Percentiles rank a stretch among this genome's conserved stretches.
Conservation (phyloP, 2,113 vertebrate genomes). For the Cottus gobio region DNA sequence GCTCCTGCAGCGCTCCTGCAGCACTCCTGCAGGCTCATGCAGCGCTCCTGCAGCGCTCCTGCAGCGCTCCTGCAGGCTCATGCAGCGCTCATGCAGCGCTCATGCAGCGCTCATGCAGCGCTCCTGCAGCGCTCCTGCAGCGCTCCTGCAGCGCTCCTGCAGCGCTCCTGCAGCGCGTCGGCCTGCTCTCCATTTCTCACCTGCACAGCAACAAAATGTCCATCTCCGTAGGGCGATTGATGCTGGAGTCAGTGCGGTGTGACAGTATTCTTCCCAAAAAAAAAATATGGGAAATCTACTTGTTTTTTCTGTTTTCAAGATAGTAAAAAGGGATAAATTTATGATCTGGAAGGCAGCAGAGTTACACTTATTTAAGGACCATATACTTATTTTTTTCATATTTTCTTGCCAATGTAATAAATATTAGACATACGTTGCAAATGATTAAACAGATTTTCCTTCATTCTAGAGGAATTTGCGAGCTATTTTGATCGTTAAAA, state of each 20-base stretch:
- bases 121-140: neutral
- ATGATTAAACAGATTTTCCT: too few relatives aligned
- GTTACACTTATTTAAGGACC: neutral
- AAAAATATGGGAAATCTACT: neutral
- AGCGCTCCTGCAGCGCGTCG: too few relatives aligned
- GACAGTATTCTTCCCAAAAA: neutral
- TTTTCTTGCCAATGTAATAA: too few relatives aligned
- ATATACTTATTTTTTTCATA: too few relatives aligned
- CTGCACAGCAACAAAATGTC: slow-evolving; percentile 62
- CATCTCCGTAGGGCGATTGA: slow-evolving; percentile 52
- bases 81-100: too few relatives aligned
- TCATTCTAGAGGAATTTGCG: too few relatives aligned
- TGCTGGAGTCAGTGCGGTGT: slow-evolving; percentile 1
- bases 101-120: neutral
- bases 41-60: neutral
- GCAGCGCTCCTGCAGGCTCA: neutral
- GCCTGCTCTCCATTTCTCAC: slow-evolving; percentile 16
- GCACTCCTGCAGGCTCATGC: neutral
- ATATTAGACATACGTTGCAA: too few relatives aligned
- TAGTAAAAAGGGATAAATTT: too few relatives aligned
- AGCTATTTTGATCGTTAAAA: too few relatives aligned
- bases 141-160: too few relatives aligned
- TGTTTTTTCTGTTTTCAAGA: neutral
- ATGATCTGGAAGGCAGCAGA: neutral
- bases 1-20: slow-evolving; percentile 3